Conservation (phyloP, 2,797 vertebrate genomes). For the Danio choprae region DNA sequence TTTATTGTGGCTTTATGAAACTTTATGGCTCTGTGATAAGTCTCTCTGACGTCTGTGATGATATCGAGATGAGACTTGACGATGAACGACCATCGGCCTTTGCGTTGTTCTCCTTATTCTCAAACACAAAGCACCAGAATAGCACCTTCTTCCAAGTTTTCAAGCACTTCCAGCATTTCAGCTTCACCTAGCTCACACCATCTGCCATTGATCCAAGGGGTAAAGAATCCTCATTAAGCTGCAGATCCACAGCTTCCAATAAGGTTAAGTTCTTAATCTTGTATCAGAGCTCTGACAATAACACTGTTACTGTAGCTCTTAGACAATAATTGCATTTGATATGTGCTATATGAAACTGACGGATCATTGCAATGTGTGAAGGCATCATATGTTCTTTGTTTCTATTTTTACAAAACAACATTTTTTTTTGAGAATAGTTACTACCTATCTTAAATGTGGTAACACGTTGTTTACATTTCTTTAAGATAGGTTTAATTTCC, state of each 20-base stretch:
- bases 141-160: slow-evolving; percentile 3
- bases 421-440: neutral
- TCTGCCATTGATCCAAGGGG: slow-evolving; percentile 19
- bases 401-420: neutral
- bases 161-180: slow-evolving; percentile 19
- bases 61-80: slow-evolving; percentile 67
- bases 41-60: slow-evolving; percentile 64
- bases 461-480: neutral
- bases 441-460: slow-evolving; percentile 2
- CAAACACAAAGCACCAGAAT: slow-evolving; percentile 6
- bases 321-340: slow-evolving; percentile 33
- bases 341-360: slow-evolving; percentile 17
- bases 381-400: neutral
- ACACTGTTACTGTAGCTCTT: slow-evolving; percentile 25
- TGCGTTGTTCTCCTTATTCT: slow-evolving; percentile 44
- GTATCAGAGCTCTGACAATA: slow-evolving; percentile 27
- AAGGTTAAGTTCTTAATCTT: slow-evolving; percentile 45
- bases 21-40: slow-evolving; percentile 70
- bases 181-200: slow-evolving; percentile 1
- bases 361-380: slow-evolving; percentile 29
- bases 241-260: slow-evolving; percentile 34
- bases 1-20: slow-evolving; percentile 76
- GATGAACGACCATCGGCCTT: slow-evolving; percentile 49
- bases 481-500: neutral
- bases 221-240: slow-evolving; percentile 24